Base-by-base conservation (phyloP, 37 sponge, comb jelly and placozoan genomes). In the Bolinopsis microptera region DNA sequence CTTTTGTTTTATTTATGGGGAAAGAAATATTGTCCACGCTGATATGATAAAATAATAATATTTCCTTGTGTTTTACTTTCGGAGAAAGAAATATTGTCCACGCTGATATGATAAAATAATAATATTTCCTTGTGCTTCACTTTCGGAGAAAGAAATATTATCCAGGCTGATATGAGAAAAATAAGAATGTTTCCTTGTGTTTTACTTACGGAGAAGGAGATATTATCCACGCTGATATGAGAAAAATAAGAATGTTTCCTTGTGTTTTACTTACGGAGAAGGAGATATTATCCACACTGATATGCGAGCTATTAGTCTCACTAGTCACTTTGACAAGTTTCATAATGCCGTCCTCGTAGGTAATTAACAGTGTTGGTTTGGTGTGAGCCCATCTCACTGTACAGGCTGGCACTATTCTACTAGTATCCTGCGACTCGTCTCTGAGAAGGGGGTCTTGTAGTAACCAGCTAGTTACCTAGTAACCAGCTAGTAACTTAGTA, bases 191-290 rank as follows among this genome's bases (percentile, higher is more conserved):
- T n/a, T n/a, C n/a, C n/a, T n/a, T n/a, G n/a, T n/a, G n/a, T n/a
- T n/a, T n/a, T n/a, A 48, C 90, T 40, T 41, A 86, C 90, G 48
- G 90, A 86, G 90, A 86, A 86, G 3, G 61, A 41, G 90, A 86
- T 86, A 38, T 86, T 86, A 41, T 86, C 90, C 28, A 86, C 90
- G 31, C 90, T 86, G 90, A 86, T 86, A 16, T 86, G 90, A 40
- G 61, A 41, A n/a, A 40, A 39, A 48, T 86, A 39, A 35, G 90
- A n/a, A n/a, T n/a, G n/a, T n/a, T n/a, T n/a, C n/a, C n/a, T n/a
- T n/a, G n/a, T n/a, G n/a, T n/a, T n/a, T n/a, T n/a, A 48, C 90
- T 40, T 41, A 86, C 90, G 48, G 90, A 86, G 90, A 86, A 86
- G 3, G 61, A 41, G 90, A 86, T 86, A 38, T 86, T 86, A 41